Evolutionary conservation across 2,797 vertebrate genomes (phyloP).

Genomic region (Enteromius thamalakanensis): DNA sequence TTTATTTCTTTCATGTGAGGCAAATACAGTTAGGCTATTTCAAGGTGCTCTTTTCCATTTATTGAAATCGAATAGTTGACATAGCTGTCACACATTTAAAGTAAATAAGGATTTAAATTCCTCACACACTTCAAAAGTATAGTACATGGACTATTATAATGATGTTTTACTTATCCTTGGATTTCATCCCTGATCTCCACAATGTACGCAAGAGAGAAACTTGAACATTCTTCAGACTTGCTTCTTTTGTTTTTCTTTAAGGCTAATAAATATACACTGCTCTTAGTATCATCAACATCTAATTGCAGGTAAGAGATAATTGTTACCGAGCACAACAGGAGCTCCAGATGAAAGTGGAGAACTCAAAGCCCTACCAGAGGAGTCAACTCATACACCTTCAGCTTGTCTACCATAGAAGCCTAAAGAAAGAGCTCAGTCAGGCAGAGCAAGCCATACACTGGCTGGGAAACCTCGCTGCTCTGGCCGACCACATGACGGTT

Average conservation of each 20-base stretch:
- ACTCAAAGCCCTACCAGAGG: slow-evolving; percentile 49
- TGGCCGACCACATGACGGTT: slow-evolving; percentile 78
- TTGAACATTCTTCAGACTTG: background rate
- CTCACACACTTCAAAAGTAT: background rate
- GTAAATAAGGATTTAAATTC: background rate
- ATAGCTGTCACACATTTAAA: background rate
- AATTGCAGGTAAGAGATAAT: slow-evolving; percentile 77
- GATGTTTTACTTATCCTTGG: background rate
- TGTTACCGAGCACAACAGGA: slow-evolving; percentile 72
- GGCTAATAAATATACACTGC: background rate
- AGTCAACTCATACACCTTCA: slow-evolving; percentile 70
- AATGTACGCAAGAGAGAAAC: background rate
- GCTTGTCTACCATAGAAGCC: slow-evolving; percentile 56
- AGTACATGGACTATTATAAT: background rate
- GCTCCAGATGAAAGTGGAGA: slow-evolving; percentile 70
- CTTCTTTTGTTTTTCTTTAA: background rate
- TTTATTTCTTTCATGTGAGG: background rate
- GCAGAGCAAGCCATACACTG: slow-evolving; percentile 69
- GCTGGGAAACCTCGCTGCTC: slow-evolving; percentile 74
- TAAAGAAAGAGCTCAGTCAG: slow-evolving; percentile 64
- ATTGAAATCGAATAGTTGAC: background rate
- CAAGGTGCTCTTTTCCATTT: background rate
- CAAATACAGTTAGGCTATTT: background rate
- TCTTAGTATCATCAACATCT: background rate
- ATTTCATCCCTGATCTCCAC: background rate